These are phyloP conservation scores for Dendrocincla tyrannina DNA, from an alignment of 2,797 vertebrate species.

Conservation along the genomic window DNA sequence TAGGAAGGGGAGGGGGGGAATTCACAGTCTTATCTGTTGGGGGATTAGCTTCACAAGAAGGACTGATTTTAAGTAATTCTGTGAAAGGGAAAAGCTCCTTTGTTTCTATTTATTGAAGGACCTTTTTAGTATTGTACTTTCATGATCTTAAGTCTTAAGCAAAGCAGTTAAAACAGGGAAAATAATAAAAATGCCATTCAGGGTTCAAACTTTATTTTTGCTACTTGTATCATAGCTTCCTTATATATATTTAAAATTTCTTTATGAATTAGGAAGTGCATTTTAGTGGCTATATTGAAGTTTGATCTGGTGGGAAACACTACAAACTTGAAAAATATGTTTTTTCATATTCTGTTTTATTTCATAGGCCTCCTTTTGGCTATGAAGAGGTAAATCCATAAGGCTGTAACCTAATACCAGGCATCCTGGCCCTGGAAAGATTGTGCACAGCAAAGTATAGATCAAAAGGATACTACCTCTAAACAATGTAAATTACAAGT, in stretches of 20 bases:
- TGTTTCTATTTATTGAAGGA: conserved; percentile 76
- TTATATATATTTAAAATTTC: neutral
- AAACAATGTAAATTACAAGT: neutral
- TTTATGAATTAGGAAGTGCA: neutral
- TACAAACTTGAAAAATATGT: neutral
- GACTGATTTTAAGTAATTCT: conserved; percentile 72
- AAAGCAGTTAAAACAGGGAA: conserved; percentile 39
- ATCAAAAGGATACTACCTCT: neutral
- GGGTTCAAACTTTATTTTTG: conserved; percentile 8
- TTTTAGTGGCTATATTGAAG: neutral
- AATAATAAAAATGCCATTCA: conserved; percentile 49
- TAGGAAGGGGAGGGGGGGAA: conserved; percentile 47
- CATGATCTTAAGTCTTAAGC: conserved; percentile 66
- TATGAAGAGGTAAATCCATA: neutral
- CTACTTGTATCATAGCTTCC: neutral
- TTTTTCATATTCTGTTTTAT: neutral
- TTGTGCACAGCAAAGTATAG: neutral
- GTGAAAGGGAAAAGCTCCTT: conserved; percentile 71
- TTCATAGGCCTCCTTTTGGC: neutral
- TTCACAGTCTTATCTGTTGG: conserved; percentile 72
- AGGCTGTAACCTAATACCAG: neutral
- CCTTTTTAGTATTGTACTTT: conserved; percentile 71
- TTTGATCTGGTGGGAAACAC: neutral
- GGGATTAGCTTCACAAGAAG: conserved; percentile 77
- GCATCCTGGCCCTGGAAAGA: neutral